These are phyloP conservation scores for Petrocephalus zakoni DNA, from an alignment of 2,113 vertebrate genomes.

Conservation along the genomic window DNA sequence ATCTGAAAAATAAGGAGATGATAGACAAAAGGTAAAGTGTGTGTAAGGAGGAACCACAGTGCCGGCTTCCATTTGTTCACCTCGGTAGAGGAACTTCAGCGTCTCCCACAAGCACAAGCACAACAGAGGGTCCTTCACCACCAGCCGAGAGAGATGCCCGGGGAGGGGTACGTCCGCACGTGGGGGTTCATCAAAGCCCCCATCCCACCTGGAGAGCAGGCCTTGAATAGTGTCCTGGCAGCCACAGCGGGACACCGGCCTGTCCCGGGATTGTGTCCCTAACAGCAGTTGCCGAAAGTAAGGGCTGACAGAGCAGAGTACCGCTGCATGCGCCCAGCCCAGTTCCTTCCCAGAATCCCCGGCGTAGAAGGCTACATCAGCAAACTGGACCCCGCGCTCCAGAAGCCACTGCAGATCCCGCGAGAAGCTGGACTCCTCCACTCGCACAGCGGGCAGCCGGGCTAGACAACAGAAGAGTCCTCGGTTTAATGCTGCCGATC, in stretches of 20 bases:
- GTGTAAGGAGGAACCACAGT: neutral
- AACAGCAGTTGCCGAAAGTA: slow-evolving; percentile 86
- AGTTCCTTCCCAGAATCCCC: slow-evolving; percentile 69
- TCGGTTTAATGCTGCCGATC: neutral
- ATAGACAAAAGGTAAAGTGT: neutral
- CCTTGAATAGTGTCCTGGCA: slow-evolving; percentile 59
- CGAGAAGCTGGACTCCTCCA: slow-evolving; percentile 80
- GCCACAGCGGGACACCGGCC: slow-evolving; percentile 54
- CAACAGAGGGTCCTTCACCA: slow-evolving; percentile 82
- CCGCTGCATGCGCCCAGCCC: slow-evolving; percentile 81
- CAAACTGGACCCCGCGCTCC: slow-evolving; percentile 78
- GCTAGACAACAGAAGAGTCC: slow-evolving; percentile 53
- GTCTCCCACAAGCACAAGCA: slow-evolving; percentile 81
- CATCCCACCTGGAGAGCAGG: slow-evolving; percentile 70
- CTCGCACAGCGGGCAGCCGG: slow-evolving; percentile 80
- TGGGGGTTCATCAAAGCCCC: slow-evolving; percentile 41
- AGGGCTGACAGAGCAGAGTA: slow-evolving; percentile 81
- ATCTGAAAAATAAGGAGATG: neutral
- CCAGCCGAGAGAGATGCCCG: slow-evolving; percentile 67
- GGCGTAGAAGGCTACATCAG: slow-evolving; percentile 80
- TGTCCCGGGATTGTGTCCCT: slow-evolving; percentile 59
- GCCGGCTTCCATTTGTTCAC: slow-evolving; percentile 49
- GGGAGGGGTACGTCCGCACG: slow-evolving; percentile 55
- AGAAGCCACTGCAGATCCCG: slow-evolving; percentile 82
- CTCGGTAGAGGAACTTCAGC: slow-evolving; percentile 94